phyloP scores from a whole-genome alignment of 1,140 invertebrate species.

The Pseudoatta argentina region DNA sequence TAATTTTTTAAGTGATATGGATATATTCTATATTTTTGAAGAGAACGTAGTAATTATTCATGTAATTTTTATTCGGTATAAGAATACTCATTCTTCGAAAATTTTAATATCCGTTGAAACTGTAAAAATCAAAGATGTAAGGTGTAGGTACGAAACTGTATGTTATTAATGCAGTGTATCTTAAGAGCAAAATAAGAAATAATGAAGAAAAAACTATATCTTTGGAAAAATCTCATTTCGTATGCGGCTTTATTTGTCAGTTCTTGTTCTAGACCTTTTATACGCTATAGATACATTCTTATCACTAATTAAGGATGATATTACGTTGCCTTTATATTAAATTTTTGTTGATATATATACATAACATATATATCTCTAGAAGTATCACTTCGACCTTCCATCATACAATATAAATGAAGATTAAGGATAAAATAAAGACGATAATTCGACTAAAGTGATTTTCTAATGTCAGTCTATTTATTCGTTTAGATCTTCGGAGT shows the following conservation, averaged over 20 bases:
- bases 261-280: neutral
- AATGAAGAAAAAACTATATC: neutral
- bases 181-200: slow-evolving; percentile 1
- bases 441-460: slow-evolving; percentile 59
- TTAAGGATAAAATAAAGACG: slow-evolving; percentile 25
- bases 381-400: slow-evolving; percentile 36
- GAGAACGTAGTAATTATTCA: neutral
- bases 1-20: slow-evolving; percentile 37
- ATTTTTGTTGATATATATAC: slow-evolving; percentile 27
- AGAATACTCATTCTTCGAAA: slow-evolving; percentile 48
- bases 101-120: slow-evolving; percentile 12
- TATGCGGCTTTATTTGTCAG: slow-evolving; percentile 4
- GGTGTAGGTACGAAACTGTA: slow-evolving; percentile 4
- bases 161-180: slow-evolving; percentile 15
- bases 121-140: neutral
- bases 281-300: slow-evolving; percentile 19
- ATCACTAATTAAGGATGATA: neutral
- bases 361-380: slow-evolving; percentile 25
- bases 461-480: slow-evolving; percentile 22
- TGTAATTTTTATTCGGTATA: slow-evolving; percentile 9
- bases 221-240: slow-evolving; percentile 2
- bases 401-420: neutral
- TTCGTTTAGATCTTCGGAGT: slow-evolving; percentile 36
- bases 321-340: slow-evolving; percentile 41
- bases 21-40: slow-evolving; percentile 28